Evolutionary conservation across 2,888 invertebrate genomes (phyloP).

Genomic region (Anthophora plumipes): DNA sequence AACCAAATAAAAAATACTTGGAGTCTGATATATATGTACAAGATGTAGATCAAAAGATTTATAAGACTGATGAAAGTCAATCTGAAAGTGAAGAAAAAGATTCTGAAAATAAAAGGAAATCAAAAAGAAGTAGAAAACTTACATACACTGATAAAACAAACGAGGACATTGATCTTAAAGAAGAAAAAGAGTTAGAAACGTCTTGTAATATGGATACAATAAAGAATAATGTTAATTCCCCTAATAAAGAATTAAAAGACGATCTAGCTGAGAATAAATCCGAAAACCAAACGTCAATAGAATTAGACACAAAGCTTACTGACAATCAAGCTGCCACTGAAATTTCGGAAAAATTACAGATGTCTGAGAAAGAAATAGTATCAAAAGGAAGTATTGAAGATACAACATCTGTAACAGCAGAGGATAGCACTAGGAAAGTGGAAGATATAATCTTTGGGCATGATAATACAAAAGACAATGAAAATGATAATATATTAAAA

Average conservation of each 20-base stretch:
- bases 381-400: slow-evolving; percentile 30
- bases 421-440: slow-evolving; percentile 17
- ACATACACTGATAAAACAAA: slow-evolving; percentile 38
- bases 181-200: slow-evolving; percentile 73
- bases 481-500: slow-evolving; percentile 25
- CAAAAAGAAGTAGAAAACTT: slow-evolving; percentile 67
- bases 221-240: slow-evolving; percentile 46
- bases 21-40: slow-evolving; percentile 74
- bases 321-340: slow-evolving; percentile 33
- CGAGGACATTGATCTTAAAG: slow-evolving; percentile 48
- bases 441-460: slow-evolving; percentile 20
- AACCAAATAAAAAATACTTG: slow-evolving; percentile 77
- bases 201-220: slow-evolving; percentile 59
- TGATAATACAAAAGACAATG: slow-evolving; percentile 35
- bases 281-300: slow-evolving; percentile 32
- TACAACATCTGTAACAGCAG: slow-evolving; percentile 12
- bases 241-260: slow-evolving; percentile 40
- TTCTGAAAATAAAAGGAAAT: slow-evolving; percentile 58
- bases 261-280: slow-evolving; percentile 11
- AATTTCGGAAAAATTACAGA: slow-evolving; percentile 24
- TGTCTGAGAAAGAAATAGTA: slow-evolving; percentile 14
- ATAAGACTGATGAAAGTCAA: slow-evolving; percentile 80
- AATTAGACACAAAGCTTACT: slow-evolving; percentile 37
- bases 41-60: slow-evolving; percentile 74
- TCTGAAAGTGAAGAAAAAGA: slow-evolving; percentile 78